phyloP scores from a whole-genome alignment of 2,797 vertebrate species.

The Momotus momota region DNA sequence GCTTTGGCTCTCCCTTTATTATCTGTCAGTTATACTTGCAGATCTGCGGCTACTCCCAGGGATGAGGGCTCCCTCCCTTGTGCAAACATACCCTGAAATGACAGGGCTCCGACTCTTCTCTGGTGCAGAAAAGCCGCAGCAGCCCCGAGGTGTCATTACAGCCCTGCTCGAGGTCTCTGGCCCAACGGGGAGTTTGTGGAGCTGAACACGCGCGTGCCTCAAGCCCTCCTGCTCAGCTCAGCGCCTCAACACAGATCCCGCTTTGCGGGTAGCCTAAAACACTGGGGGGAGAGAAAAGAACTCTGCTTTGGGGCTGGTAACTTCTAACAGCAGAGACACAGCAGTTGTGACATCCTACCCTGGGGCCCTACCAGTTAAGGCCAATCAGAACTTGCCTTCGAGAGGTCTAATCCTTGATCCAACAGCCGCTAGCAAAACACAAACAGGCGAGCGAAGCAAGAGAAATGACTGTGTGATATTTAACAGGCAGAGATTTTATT shows the following conservation, averaged over 20 bases:
- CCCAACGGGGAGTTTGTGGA: background rate
- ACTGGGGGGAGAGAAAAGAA: background rate
- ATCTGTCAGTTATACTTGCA: background rate
- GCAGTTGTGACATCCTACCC: background rate
- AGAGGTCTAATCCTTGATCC: background rate
- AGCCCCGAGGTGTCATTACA: background rate
- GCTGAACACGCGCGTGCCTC: accelerated
- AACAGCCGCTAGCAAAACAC: background rate
- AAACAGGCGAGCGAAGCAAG: background rate
- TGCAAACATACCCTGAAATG: background rate
- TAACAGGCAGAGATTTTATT: background rate
- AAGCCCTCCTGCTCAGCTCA: background rate
- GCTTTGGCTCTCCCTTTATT: background rate
- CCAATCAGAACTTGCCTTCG: background rate
- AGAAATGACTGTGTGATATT: background rate
- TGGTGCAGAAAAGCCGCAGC: background rate
- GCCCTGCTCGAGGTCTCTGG: background rate
- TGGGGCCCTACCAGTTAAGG: background rate
- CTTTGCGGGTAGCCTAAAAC: background rate
- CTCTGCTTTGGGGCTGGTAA: background rate
- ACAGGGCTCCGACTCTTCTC: background rate
- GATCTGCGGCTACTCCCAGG: background rate
- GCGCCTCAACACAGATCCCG: background rate
- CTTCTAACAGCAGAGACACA: background rate
- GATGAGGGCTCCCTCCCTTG: background rate